Conservation (phyloP, 2,888 invertebrate species). For the Leptarthrus brevirostris region DNA sequence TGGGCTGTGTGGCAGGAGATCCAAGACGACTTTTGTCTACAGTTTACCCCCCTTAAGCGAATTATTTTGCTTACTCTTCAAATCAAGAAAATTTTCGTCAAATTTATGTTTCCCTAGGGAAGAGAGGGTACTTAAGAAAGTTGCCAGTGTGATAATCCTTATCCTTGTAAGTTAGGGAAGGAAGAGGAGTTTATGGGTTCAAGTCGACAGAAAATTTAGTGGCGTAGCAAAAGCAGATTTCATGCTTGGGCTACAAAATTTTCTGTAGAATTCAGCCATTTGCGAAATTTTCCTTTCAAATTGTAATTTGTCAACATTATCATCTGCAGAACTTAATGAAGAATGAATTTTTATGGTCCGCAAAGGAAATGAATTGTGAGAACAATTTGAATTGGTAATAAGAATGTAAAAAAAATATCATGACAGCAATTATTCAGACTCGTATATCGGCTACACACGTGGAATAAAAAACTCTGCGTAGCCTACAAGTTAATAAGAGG, state of each 20-base stretch:
- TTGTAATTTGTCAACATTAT: constrained; percentile 22
- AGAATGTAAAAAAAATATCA: too few species aligned
- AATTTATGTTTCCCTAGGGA: constrained; percentile 32
- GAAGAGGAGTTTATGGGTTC: neutral
- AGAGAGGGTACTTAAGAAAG: neutral
- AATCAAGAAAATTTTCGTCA: constrained; percentile 33
- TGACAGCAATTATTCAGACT: too few species aligned
- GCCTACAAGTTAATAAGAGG: too few species aligned
- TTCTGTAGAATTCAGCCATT: neutral
- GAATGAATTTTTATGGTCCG: neutral
- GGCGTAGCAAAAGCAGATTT: constrained; percentile 14
- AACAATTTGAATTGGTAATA: constrained; percentile 5
- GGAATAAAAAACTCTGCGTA: too few species aligned
- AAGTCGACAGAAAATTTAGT: neutral
- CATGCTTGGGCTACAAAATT: neutral
- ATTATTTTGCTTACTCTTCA: constrained; percentile 39
- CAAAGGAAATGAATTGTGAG: neutral
- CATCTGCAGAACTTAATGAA: constrained; percentile 4
- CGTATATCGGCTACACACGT: too few species aligned
- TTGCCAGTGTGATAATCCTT: constrained; percentile 6
- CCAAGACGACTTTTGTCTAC: neutral
- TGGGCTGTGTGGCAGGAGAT: neutral
- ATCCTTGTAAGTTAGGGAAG: neutral
- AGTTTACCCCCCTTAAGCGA: neutral
- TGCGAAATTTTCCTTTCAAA: constrained; percentile 22